Evolutionary conservation across 2,797 vertebrate genomes (phyloP).

Genomic region (Poeciliopsis gracilis): DNA sequence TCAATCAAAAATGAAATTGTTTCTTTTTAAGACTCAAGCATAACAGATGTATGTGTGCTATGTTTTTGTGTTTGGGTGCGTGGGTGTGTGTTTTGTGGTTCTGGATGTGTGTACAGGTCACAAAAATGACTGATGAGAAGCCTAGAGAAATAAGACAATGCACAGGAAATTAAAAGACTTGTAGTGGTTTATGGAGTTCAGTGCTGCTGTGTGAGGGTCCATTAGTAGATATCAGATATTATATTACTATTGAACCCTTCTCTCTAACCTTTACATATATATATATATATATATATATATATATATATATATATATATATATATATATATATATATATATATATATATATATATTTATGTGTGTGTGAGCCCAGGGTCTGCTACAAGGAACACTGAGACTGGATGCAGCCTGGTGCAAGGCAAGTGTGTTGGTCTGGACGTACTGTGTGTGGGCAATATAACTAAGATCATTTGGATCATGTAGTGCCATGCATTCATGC

Average conservation of each 20-base stretch:
- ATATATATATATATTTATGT: no score
- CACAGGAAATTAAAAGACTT: constrained; percentile 15
- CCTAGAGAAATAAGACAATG: not conserved
- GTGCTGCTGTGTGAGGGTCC: not conserved
- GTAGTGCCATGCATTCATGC: not conserved
- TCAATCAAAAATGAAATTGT: not conserved
- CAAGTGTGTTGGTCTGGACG: not conserved
- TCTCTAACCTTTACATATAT: not conserved
- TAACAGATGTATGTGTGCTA: not conserved
- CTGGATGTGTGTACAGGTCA: not conserved
- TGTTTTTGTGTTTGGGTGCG: not conserved
- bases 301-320: no score
- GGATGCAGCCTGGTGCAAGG: no score
- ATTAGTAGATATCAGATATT: not conserved
- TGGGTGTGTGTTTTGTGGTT: not conserved
- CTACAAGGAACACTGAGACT: not conserved
- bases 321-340: no score
- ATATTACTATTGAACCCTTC: not conserved
- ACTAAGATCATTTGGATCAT: not conserved
- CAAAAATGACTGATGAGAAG: constrained; percentile 5
- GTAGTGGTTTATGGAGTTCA: not conserved
- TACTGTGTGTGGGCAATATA: not conserved
- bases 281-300: no score
- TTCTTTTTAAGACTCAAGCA: not conserved
- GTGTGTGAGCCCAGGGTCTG: no score